Evolutionary conservation across 2,113 vertebrate genomes (phyloP).

Genomic region (rat (Rattus norvegicus)): GRCr8 NC_086036.1:66960501-66961000

Average conservation of each 20-base stretch:
- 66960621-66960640: constrained; percentile 38
- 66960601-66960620: background rate
- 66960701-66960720: background rate
- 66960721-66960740: background rate
- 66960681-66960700: background rate
- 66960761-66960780: background rate
- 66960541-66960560: background rate
- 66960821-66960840: background rate
- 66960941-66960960: background rate
- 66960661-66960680: background rate
- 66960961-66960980: background rate
- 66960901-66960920: background rate
- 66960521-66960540: background rate
- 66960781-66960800: background rate
- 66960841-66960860: background rate
- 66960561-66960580: constrained; percentile 8
- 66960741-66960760: background rate
- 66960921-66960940: background rate
- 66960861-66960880: background rate
- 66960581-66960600: background rate
- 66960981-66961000: background rate
- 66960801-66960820: background rate
- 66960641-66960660: background rate
- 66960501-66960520: constrained; percentile 31
- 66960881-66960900: background rate